Percentiles rank a stretch among this genome's conserved stretches.
phyloP scores from a whole-genome alignment of 2,888 invertebrate genomes.

The Cryptus armator region DNA sequence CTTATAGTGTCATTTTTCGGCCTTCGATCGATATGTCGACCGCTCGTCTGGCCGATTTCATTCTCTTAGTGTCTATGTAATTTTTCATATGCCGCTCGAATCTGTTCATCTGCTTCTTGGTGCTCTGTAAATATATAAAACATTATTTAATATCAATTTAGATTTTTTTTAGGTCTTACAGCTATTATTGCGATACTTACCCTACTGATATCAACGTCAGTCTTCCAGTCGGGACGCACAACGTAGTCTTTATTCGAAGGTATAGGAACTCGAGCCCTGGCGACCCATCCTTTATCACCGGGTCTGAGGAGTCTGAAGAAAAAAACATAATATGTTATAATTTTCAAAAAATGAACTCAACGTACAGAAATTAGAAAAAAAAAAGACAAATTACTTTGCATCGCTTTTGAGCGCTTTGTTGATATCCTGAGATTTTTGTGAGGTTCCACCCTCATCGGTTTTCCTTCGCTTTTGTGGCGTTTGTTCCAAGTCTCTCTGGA shows the following conservation, averaged over 20 bases:
- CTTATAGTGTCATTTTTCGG: conserved; percentile 96
- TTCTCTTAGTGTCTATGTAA: conserved; percentile 94
- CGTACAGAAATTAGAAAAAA: background rate
- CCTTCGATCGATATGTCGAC: conserved; percentile 99
- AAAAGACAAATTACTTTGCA: conserved; percentile 86
- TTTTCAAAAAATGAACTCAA: background rate
- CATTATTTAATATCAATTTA: background rate
- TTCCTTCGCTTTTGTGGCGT: conserved; percentile 88
- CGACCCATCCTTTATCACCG: conserved; percentile 98
- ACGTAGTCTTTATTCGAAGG: conserved; percentile 99
- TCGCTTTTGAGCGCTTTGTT: conserved; percentile 88
- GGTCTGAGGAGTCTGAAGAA: conserved; percentile 90
- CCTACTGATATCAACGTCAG: conserved; percentile 94
- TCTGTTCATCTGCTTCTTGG: conserved; percentile 94
- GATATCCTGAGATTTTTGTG: conserved; percentile 87
- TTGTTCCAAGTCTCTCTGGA: conserved; percentile 96
- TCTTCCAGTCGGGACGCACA: conserved; percentile 95
- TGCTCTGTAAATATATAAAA: conserved; percentile 86
- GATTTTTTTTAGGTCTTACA: background rate
- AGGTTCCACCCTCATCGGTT: conserved; percentile 85
- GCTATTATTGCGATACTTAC: conserved; percentile 56
- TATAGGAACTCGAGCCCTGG: conserved; percentile 96
- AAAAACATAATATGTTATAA: background rate
- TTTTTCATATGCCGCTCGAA: conserved; percentile 97
- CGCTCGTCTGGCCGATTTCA: conserved; percentile 93